Evolutionary conservation across 2,888 invertebrate species (phyloP), one percentile per base, ranked within the genome.

Genomic region (Achlya flavicornis): DNA sequence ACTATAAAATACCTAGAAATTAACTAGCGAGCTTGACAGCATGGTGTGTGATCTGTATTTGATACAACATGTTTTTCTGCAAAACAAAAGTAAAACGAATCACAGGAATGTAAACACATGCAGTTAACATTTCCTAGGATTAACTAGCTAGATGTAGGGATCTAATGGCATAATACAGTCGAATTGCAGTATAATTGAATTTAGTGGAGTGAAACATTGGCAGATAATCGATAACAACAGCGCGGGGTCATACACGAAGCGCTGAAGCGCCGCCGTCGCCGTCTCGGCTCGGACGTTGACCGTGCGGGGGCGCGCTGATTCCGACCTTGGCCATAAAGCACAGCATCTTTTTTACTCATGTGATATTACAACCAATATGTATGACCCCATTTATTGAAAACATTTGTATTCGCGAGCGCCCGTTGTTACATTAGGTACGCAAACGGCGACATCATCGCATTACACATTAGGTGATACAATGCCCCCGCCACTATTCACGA

Each of bases 211-310:
- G 77, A 80, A 87, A 88, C 86, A 88, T 86, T 84, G 85, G 80
- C 82, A 78, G 76, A 81, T 84, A 86, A 91, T 92, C 92, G 86
- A 92, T 92, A 91, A 85, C 75, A 88, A 85, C 74, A 85, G 80
- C 82, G 87, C 87, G 83, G 84, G 4, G 84, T 85, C 80, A 81
- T 79, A 84, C 73, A 79, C 77, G 83, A 84, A 86, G 79, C 85
- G 84, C 85, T 83, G 83, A 80, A 85, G 81, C n/a, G n/a, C n/a
- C n/a, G n/a, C n/a, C n/a, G n/a, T n/a, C 84, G 83, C 81, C 80
- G 86, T 79, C 84, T 83, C 80, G 81, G 70, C 81, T 69, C 86
- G 90, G 91, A 85, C 91, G 86, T 90, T 92, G 90, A 92, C 92
- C 90, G 88, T 78, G 81, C 83, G 86, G 83, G 83, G 87, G 88